phyloP scores from a whole-genome alignment of 2,113 vertebrate species.

The Chaetodon trifascialis region DNA sequence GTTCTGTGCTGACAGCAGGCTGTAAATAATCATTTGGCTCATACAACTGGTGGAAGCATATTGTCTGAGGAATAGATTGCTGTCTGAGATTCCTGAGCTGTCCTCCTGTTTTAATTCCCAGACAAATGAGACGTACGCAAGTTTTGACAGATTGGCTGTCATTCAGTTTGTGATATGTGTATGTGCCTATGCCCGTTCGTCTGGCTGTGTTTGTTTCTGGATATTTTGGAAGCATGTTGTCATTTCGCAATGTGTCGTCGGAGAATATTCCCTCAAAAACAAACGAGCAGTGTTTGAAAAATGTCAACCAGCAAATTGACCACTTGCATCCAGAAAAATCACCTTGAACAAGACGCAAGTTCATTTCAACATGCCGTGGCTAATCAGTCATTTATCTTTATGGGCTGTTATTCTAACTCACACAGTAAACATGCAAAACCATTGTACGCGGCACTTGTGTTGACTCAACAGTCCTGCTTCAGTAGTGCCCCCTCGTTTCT shows the following conservation, averaged over 20 bases:
- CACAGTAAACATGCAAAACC: constrained; percentile 12
- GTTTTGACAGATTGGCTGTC: constrained; percentile 62
- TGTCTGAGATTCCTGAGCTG: constrained; percentile 62
- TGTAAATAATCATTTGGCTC: constrained; percentile 74
- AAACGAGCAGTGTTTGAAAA: constrained; percentile 48
- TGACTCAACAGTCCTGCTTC: constrained; percentile 20
- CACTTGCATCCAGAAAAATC: constrained; percentile 12
- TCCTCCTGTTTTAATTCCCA: constrained; percentile 60
- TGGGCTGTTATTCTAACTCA: neutral
- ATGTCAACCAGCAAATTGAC: constrained; percentile 47
- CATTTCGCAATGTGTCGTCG: constrained; percentile 29
- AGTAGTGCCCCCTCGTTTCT: constrained; percentile 10
- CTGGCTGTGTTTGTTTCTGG: neutral
- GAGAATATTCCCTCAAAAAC: constrained; percentile 34
- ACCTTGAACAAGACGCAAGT: constrained; percentile 41
- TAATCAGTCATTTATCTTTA: constrained; percentile 14
- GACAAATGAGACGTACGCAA: constrained; percentile 59
- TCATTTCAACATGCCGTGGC: constrained; percentile 1
- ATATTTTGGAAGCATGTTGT: constrained; percentile 35
- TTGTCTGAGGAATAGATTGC: constrained; percentile 67
- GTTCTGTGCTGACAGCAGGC: constrained; percentile 57
- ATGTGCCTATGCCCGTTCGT: neutral
- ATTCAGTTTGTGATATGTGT: constrained; percentile 37
- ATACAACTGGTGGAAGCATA: constrained; percentile 55
- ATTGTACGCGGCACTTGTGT: constrained; percentile 5